Percentiles rank a stretch among this genome's conserved stretches.
phyloP scores from a whole-genome alignment of 2,888 invertebrate species.

The Pterobdella sp. region DNA sequence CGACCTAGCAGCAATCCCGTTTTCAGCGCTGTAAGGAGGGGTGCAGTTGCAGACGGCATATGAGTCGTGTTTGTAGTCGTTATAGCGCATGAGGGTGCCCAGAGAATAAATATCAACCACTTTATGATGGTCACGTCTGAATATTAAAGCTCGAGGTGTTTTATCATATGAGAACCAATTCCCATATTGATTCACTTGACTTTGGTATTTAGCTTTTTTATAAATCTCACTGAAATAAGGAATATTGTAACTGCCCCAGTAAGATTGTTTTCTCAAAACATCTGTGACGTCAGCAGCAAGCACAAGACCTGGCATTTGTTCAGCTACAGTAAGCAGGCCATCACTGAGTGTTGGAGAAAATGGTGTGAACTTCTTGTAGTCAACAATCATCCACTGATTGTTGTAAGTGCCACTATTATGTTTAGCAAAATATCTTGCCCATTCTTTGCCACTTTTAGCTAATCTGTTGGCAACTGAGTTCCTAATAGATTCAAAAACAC shows the following conservation, averaged over 20 bases:
- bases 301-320: slow-evolving; percentile 58
- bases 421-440: slow-evolving; percentile 64
- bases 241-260: slow-evolving; percentile 68
- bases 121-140: slow-evolving; percentile 57
- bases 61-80: slow-evolving; percentile 64
- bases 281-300: slow-evolving; percentile 63
- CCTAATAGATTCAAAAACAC: slow-evolving; percentile 56
- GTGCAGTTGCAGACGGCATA: slow-evolving; percentile 61
- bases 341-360: slow-evolving; percentile 43
- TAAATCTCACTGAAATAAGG: slow-evolving; percentile 61
- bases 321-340: slow-evolving; percentile 64
- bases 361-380: slow-evolving; percentile 62
- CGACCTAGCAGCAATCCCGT: slow-evolving; percentile 64
- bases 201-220: slow-evolving; percentile 59
- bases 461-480: slow-evolving; percentile 75
- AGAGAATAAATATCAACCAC: slow-evolving; percentile 59
- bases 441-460: slow-evolving; percentile 63
- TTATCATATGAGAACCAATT: slow-evolving; percentile 61
- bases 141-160: slow-evolving; percentile 61
- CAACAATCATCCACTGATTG: slow-evolving; percentile 78
- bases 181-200: slow-evolving; percentile 56
- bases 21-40: slow-evolving; percentile 66
- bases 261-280: slow-evolving; percentile 59
- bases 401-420: slow-evolving; percentile 74
- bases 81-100: slow-evolving; percentile 60